Percentiles rank a stretch among this genome's conserved stretches.
These are phyloP conservation scores for Hassar affinis DNA, from an alignment of 2,113 vertebrate genomes.

Conservation along the genomic window DNA sequence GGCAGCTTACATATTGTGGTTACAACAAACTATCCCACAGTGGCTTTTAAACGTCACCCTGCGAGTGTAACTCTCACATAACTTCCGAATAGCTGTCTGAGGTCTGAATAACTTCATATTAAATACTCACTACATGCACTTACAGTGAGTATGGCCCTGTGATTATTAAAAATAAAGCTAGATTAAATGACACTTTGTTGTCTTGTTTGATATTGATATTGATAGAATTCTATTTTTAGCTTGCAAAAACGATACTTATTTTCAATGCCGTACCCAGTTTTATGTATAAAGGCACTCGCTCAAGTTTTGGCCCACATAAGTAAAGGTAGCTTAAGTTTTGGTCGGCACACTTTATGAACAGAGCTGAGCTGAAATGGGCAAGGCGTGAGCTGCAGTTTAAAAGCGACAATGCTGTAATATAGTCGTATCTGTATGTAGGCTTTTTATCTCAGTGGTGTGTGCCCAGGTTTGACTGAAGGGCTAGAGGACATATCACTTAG, in stretches of 20 bases:
- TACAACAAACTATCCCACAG: background rate
- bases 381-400: slow-evolving; percentile 35
- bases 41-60: background rate
- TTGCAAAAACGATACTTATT: background rate
- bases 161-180: background rate
- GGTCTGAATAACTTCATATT: background rate
- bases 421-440: slow-evolving; percentile 56
- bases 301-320: background rate
- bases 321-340: background rate
- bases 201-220: background rate
- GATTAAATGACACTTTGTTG: background rate
- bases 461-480: slow-evolving; percentile 46
- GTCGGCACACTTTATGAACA: background rate
- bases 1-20: background rate
- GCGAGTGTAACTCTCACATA: background rate
- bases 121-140: background rate
- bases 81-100: background rate
- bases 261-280: background rate
- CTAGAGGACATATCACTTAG: slow-evolving; percentile 47
- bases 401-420: slow-evolving; percentile 50
- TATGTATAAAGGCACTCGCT: background rate
- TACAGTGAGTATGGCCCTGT: background rate
- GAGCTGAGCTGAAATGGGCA: slow-evolving; percentile 29
- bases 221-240: background rate
- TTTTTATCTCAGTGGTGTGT: slow-evolving; percentile 52